These are phyloP conservation scores for Hirundichthys speculiger DNA, from an alignment of 2,113 vertebrate genomes.

Conservation along the genomic window DNA sequence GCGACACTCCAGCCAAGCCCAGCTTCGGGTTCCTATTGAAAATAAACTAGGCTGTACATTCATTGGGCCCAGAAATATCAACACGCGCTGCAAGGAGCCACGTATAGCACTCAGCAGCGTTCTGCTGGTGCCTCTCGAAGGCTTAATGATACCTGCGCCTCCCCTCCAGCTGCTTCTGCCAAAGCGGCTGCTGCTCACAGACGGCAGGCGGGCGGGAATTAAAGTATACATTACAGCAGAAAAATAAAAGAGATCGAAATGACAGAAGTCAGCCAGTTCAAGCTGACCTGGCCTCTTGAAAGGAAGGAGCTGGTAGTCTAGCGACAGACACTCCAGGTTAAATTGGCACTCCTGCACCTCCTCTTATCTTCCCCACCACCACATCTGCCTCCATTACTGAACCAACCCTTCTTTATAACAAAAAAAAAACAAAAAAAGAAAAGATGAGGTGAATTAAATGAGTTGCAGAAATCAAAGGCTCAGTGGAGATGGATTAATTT, in stretches of 20 bases:
- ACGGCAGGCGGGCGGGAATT: conserved; percentile 82
- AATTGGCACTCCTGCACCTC: conserved; percentile 93
- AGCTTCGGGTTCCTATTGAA: conserved; percentile 72
- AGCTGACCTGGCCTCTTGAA: conserved; percentile 98
- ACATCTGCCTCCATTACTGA: conserved; percentile 41
- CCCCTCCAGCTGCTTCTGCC: conserved; percentile 93
- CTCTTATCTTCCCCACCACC: conserved; percentile 62
- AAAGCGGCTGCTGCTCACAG: conserved; percentile 46
- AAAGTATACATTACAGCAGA: conserved; percentile 95
- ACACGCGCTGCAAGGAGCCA: conserved; percentile 63
- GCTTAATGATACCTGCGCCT: conserved; percentile 97
- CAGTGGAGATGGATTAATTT: conserved; percentile 88
- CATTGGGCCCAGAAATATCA: conserved; percentile 66
- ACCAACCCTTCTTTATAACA: conserved; percentile 37
- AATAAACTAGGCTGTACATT: conserved; percentile 73
- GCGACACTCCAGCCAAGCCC: conserved; percentile 29
- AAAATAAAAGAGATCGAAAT: conserved; percentile 87
- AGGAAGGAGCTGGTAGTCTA: conserved; percentile 88
- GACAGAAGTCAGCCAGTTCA: conserved; percentile 98
- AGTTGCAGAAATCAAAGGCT: conserved; percentile 94
- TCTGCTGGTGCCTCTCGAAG: conserved; percentile 86
- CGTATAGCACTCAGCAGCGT: conserved; percentile 58
- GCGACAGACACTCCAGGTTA: conserved; percentile 97
- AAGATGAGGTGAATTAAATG: conserved; percentile 96
- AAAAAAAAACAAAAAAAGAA: conserved; percentile 86